A percentile compares a stretch with the other conserved stretches of the same genome.
Evolutionary conservation across 2,888 invertebrate species (phyloP).

Genomic region (Drosophila nigricruria): DNA sequence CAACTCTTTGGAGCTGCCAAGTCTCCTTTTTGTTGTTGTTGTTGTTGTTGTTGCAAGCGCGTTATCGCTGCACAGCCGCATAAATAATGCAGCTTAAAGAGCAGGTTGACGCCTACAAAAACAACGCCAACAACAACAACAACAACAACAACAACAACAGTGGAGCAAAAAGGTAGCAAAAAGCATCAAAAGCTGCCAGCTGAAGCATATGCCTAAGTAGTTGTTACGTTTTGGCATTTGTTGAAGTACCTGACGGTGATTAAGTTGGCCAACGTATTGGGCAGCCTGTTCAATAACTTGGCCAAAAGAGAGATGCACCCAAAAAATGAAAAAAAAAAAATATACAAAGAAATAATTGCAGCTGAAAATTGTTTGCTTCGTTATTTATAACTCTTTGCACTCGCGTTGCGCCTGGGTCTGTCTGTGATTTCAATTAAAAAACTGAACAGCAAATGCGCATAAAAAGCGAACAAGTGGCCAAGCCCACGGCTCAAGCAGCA

Average conservation of each 20-base stretch:
- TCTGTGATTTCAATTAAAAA: slow-evolving; percentile 79
- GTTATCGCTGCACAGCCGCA: slow-evolving; percentile 84
- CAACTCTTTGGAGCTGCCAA: slow-evolving; percentile 19
- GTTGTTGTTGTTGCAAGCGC: slow-evolving; percentile 65
- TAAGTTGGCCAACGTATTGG: slow-evolving; percentile 74
- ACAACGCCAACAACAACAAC: slow-evolving; percentile 26
- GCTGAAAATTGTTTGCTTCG: slow-evolving; percentile 41
- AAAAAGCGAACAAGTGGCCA: slow-evolving; percentile 39
- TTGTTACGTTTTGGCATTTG: slow-evolving; percentile 78
- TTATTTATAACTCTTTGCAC: slow-evolving; percentile 57
- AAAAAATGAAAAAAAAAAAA: slow-evolving; percentile 12
- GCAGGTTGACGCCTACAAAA: slow-evolving; percentile 85
- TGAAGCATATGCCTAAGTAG: slow-evolving; percentile 69
- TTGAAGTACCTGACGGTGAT: slow-evolving; percentile 70
- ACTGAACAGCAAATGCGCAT: slow-evolving; percentile 55
- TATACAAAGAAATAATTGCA: slow-evolving; percentile 64
- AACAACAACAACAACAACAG: slow-evolving; percentile 33
- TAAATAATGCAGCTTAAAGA: slow-evolving; percentile 85
- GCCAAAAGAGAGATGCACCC: slow-evolving; percentile 17
- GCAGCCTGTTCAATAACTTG: slow-evolving; percentile 55
- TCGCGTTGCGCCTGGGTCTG: slow-evolving; percentile 10
- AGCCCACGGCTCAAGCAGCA: slow-evolving; percentile 6
- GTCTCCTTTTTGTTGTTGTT: slow-evolving; percentile 32
- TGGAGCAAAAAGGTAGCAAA: slow-evolving; percentile 38
- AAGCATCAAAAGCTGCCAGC: slow-evolving; percentile 25